Evolutionary conservation across 2,888 invertebrate genomes (phyloP), one percentile per base, ranked within the genome.

Genomic region (Caenorhabditis afra): DNA sequence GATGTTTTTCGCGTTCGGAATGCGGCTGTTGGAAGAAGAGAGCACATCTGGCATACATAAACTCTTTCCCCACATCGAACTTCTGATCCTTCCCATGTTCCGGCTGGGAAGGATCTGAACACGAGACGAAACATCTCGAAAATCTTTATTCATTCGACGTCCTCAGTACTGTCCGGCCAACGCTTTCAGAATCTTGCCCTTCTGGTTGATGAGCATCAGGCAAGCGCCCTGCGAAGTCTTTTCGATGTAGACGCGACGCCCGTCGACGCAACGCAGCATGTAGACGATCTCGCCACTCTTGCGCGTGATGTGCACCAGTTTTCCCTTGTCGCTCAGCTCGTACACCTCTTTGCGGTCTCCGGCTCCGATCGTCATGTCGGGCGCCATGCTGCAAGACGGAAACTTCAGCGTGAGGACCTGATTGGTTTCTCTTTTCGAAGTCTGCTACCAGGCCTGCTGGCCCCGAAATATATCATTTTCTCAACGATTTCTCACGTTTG

Each of bases 181-280:
- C 2, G 74, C 52, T 18, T 79, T 79, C 16, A 47, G 61, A 14
- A 79, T 41, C 41, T 55, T 57, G n/a, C 73, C 74, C 22, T 53
- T 55, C 29, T 49, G 47, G 41, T 79, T 58, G 12, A 55, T 68
- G 22, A 79, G 41, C 7, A 70, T 49, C 41, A 79, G 39, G n/a
- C 47, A 47, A 1, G 74, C 74, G 23, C 70, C 68, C 16, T 47
- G 37, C 1, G n/a, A 16, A 1, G 47, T 64, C 45, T 67, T 74
- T 18, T 79, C 79, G 35, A 79, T 62, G 41, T 47, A 75, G 39
- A 79, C 74, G 44, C 74, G 68, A 18, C 74, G 64, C 8, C 79
- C 79, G 44, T 79, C 79, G 22, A 70, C 70, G 49, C 79, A 79
- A 22, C 74, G 71, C 14, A 79, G 65, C 74, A 73, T 67, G 61